Evolutionary conservation across 2,797 vertebrate genomes (phyloP).

Genomic region (Lutjanus argentimaculatus): DNA sequence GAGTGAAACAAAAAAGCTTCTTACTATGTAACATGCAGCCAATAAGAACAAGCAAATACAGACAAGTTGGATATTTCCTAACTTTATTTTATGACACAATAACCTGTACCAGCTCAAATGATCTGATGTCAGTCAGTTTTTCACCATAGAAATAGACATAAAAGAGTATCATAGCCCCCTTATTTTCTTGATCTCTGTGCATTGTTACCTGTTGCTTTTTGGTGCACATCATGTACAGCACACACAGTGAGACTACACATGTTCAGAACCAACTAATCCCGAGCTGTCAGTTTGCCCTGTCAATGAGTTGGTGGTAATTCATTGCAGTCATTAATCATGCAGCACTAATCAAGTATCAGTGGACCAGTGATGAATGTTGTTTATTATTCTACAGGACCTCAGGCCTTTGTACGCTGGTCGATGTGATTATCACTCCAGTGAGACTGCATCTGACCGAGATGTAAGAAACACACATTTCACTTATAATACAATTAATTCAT

Average conservation of each 20-base stretch:
- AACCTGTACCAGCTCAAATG: no score
- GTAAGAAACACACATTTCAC: conserved; percentile 74
- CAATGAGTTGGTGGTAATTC: neutral
- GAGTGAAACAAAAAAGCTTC: no score
- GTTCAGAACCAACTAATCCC: neutral
- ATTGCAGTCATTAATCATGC: neutral
- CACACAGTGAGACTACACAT: neutral
- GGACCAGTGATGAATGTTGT: neutral
- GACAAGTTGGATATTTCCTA: no score
- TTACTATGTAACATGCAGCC: no score
- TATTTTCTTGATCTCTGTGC: neutral
- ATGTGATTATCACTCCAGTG: conserved; percentile 93
- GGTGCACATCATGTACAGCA: neutral
- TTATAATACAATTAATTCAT: neutral
- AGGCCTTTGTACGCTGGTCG: conserved; percentile 94
- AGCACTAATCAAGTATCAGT: neutral
- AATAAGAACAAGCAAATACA: no score
- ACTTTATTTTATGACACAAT: no score
- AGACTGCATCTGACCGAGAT: conserved; percentile 83
- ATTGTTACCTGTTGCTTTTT: neutral
- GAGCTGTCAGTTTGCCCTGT: neutral
- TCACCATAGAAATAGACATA: neutral
- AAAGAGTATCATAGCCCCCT: neutral
- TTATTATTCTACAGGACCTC: conserved; percentile 89
- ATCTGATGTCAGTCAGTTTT: neutral